phyloP scores from a whole-genome alignment of 53 echinoderm and acorn worm species.

The Crossaster papposus region DNA sequence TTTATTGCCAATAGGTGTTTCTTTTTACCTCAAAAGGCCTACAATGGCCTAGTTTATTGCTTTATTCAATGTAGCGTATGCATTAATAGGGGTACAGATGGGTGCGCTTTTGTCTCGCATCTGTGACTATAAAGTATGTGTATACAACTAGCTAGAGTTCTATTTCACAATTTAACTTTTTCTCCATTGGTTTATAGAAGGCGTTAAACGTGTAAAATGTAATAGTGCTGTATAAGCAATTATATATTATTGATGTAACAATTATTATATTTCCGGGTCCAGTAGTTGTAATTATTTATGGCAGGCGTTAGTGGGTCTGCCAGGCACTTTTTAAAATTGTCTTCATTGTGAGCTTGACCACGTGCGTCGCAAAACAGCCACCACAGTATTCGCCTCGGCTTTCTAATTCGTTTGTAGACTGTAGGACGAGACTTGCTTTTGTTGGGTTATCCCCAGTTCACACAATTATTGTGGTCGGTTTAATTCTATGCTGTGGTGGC shows the following conservation, averaged over 20 bases:
- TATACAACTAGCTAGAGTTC: constrained; percentile 29
- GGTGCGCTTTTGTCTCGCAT: background rate
- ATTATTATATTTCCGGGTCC: constrained; percentile 55
- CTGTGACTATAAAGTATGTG: background rate
- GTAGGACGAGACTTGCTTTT: background rate
- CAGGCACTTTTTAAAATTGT: constrained; percentile 11
- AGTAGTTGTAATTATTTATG: constrained; percentile 31
- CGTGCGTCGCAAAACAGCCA: background rate
- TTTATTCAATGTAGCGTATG: background rate
- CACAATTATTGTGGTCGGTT: background rate
- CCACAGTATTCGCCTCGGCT: background rate
- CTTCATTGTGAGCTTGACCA: constrained; percentile 4
- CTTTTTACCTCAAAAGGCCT: background rate
- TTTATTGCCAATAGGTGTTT: background rate
- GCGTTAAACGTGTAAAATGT: constrained; percentile 41
- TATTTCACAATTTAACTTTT: constrained; percentile 20
- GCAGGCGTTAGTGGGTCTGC: constrained; percentile 13
- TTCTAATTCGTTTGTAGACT: background rate
- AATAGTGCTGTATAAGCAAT: constrained; percentile 45
- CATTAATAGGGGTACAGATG: background rate
- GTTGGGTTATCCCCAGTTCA: background rate
- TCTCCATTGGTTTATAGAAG: constrained; percentile 44
- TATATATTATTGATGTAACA: constrained; percentile 58
- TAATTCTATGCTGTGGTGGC: constrained; percentile 10
- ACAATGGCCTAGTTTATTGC: background rate